Evolutionary conservation across 2,797 vertebrate species (phyloP).

Genomic region (Ficedula albicollis): DNA sequence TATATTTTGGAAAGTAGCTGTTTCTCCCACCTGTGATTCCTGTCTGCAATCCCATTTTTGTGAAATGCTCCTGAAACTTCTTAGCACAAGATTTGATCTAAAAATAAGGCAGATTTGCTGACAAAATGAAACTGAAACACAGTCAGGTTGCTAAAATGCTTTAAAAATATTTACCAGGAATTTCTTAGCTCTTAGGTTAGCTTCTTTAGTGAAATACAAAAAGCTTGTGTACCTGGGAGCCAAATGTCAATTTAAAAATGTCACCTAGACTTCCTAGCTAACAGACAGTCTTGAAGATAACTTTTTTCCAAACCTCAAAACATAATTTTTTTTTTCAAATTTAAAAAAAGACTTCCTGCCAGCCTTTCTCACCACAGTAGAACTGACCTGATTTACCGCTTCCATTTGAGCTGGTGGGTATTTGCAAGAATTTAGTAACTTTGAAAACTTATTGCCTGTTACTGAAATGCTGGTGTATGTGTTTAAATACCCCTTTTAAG

Average conservation of each 20-base stretch:
- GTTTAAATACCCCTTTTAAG: not conserved
- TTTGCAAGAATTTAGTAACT: not conserved
- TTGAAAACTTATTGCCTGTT: not conserved
- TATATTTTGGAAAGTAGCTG: conserved; percentile 35
- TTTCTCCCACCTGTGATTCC: conserved; percentile 25
- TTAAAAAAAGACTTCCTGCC: not conserved
- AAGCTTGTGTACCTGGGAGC: not conserved
- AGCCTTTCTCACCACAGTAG: not conserved
- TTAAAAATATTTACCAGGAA: not conserved
- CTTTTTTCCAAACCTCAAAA: not conserved
- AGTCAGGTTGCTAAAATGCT: not conserved
- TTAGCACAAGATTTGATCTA: not conserved
- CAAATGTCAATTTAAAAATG: not conserved
- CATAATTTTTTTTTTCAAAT: not conserved
- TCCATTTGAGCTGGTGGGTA: not conserved
- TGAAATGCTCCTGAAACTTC: conserved; percentile 10
- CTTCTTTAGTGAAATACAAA: not conserved
- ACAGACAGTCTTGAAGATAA: not conserved
- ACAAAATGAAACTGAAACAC: not conserved
- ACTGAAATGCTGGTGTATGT: not conserved
- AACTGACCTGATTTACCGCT: not conserved
- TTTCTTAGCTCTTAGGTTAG: not conserved
- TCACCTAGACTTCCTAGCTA: not conserved
- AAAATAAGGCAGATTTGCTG: not conserved
- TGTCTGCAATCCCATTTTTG: not conserved